Base-by-base conservation (phyloP, 2,888 invertebrate species). In the Sphaerophoria taeniata region DNA sequence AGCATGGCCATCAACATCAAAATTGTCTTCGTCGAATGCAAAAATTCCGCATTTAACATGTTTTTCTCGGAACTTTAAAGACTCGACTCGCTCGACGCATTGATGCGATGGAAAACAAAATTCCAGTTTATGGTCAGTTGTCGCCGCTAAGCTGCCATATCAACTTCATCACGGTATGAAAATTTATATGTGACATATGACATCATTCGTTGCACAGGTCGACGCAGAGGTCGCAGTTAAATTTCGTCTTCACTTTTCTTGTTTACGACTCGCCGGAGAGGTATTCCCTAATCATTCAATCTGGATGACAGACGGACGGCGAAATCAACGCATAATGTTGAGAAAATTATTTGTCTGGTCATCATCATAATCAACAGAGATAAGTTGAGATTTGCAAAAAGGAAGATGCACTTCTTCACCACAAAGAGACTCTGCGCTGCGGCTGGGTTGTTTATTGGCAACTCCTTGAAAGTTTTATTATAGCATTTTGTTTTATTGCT, bases 41-140 rank as follows among this genome's bases (percentile, higher is more conserved):
- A 61, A 79, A 84, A 63, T 71, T 75, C 60, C n/a, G 74, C 79
- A 79, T 60, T 79, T 75, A 79, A 67, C 83, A 67, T 63, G 74
- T 24, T 39, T 55, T 84, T 84, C 83, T 75, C 39, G 14, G 83
- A 84, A 81, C n/a, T n/a, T n/a, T n/a, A 33, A 71, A 49, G 24
- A 24, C 24, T 24, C 67, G 24, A 14, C 39, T 43, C 39, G 43
- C 0, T 24, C 53, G 6, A 33, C n/a, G 33, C 49, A 14, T 33
- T 24, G 24, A 53, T 69, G 39, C 39, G 12, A 24, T 24, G 6
- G 12, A 47, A 39, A 33, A 47, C 53, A 34, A 79, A 69, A 60
- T 12, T 58, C 34, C 63, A 55, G 60, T 84, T 84, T 79, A 84
- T 75, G 71, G 47, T 56, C 73, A 67, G 31, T 60, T 67, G 45